Base-by-base conservation (phyloP, 2,888 invertebrate species). In the Antitype chi region DNA sequence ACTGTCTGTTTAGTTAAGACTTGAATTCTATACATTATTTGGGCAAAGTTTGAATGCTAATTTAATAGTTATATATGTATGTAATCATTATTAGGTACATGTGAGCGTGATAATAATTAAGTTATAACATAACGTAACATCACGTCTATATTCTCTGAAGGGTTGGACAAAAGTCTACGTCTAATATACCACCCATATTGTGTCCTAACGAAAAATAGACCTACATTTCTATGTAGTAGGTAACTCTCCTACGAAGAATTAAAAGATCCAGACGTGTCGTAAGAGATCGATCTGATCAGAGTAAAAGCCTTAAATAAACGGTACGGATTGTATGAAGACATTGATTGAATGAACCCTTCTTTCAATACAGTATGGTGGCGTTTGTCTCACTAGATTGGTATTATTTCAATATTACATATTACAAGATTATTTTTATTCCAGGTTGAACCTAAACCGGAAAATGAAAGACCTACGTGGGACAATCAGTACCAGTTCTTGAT, bases 401-500 rank as follows among this genome's bases (percentile, higher is more conserved):
- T 53, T 32, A 20, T n/a, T 53, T 53, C 32, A 47, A 57, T 43
- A 5, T 52, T 17, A 38, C 25, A 23, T 59, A 72, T 2, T 38
- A 38, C 0, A 25, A 49, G 6, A 1, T 52, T 23, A 9, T 32
- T 63, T 60, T 28, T 32, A 62, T 89, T 89, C 6, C 80, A 92
- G 91, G 84, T 81, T 68, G 88, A 81, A 67, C 77, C 86, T n/a
- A 84, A 76, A 11, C 76, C 71, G 32, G 80, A 74, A 59, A 49
- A 17, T 32, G 92, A 93, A 59, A 93, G 97, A 43, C 94, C 93
- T 73, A 91, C 93, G 92, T 98, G 98, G 98, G 97, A 97, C 82
- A 98, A 97, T 87, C 97, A 97, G 66, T 90, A 97, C n/a, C 98
- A 98, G 89, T 98, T 98, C 89, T 95, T 98, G 2, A 97, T 98